A percentile compares a stretch with the other conserved stretches of the same genome.
Conservation (phyloP, 2,888 invertebrate genomes). For the Plusia festucae region DNA sequence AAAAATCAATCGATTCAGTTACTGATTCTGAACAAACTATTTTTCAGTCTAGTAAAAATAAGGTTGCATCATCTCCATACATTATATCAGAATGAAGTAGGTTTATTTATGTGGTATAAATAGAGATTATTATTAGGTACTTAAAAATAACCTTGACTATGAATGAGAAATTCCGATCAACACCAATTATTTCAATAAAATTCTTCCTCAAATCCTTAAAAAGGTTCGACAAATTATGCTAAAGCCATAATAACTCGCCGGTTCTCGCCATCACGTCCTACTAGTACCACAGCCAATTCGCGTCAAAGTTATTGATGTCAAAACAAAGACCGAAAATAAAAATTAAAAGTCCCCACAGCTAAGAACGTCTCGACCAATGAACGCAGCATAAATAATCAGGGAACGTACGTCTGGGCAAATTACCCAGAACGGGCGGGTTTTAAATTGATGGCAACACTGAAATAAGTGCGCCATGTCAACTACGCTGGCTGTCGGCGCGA, state of each 20-base stretch:
- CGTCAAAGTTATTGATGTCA: constrained; percentile 69
- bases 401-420: constrained; percentile 82
- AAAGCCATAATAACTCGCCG: constrained; percentile 47
- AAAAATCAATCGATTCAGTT: no score
- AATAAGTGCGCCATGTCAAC: constrained; percentile 77
- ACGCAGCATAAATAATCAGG: constrained; percentile 82
- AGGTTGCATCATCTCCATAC: no score
- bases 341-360: constrained; percentile 69
- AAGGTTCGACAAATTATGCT: constrained; percentile 29
- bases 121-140: no score
- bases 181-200: neutral
- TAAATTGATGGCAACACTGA: constrained; percentile 75
- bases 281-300: constrained; percentile 59
- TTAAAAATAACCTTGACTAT: no score
- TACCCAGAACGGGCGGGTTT: constrained; percentile 81
- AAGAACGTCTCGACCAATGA: constrained; percentile 77
- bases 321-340: constrained; percentile 69
- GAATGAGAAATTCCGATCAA: neutral
- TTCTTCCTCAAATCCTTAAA: constrained; percentile 18
- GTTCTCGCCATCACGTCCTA: constrained; percentile 43
- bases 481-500: constrained; percentile 69
- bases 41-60: no score
- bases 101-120: no score
- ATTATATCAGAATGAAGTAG: no score
- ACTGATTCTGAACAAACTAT: no score